Evolutionary conservation across 1,140 invertebrate species (phyloP).

Genomic region (Drosophila ananassae): DNA sequence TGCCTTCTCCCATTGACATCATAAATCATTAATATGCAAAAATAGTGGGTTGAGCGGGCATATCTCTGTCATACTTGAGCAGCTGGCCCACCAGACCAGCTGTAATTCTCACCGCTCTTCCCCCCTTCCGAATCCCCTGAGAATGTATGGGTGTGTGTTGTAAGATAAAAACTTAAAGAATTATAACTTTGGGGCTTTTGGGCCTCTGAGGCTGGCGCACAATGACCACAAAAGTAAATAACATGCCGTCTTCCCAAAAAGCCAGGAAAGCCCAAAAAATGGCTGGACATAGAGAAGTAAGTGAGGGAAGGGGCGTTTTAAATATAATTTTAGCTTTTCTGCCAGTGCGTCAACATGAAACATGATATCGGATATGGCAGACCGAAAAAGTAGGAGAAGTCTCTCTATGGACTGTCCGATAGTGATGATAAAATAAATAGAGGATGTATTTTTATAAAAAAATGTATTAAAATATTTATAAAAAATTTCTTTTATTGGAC

Average conservation of each 20-base stretch:
- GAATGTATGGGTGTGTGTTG: conserved; percentile 30
- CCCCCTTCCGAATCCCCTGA: too few relatives aligned
- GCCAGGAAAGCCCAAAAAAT: conserved; percentile 21
- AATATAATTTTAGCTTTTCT: conserved; percentile 80
- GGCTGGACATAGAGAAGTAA: conserved; percentile 12
- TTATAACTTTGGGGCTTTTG: conserved; percentile 79
- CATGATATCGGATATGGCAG: conserved; percentile 77
- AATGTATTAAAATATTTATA: too few relatives aligned
- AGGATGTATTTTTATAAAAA: neutral
- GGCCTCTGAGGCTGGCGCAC: conserved; percentile 47
- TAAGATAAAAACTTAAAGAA: conserved; percentile 80
- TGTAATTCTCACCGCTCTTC: neutral
- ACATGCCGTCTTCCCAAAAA: conserved; percentile 45
- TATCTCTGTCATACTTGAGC: conserved; percentile 53
- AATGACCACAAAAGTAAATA: conserved; percentile 82
- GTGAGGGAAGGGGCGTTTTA: conserved; percentile 49
- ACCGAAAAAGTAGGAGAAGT: conserved; percentile 36
- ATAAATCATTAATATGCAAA: conserved; percentile 79
- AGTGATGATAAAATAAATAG: conserved; percentile 5
- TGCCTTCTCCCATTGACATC: conserved; percentile 40
- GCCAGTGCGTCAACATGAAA: conserved; percentile 79
- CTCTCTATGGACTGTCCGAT: conserved; percentile 50
- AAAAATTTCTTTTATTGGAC: neutral
- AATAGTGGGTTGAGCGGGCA: conserved; percentile 24
- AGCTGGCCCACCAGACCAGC: conserved; percentile 43